Percentiles rank a stretch among this genome's conserved stretches.
phyloP scores from a whole-genome alignment of 2,797 vertebrate genomes.

The Acanthis flammea region DNA sequence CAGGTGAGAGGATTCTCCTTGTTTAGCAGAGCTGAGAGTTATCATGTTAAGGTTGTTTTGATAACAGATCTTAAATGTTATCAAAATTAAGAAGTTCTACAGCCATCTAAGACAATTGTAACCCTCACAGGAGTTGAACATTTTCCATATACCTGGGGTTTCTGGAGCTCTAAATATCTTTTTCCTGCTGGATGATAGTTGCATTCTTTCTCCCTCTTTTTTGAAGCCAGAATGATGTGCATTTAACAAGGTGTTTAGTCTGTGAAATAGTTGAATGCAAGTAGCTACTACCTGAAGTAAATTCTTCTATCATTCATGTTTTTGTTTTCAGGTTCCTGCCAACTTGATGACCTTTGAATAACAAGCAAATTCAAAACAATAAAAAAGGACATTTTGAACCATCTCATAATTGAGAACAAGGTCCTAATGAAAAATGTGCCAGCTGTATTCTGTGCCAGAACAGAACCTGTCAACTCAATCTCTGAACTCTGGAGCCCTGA shows the following conservation, averaged over 20 bases:
- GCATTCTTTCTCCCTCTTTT: background rate
- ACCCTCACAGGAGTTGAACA: background rate
- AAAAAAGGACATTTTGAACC: background rate
- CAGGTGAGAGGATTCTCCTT: background rate
- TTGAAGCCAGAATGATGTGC: background rate
- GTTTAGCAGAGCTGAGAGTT: background rate
- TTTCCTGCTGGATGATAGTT: background rate
- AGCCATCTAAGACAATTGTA: background rate
- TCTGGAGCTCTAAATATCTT: background rate
- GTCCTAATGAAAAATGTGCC: conserved; percentile 52
- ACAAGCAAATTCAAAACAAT: conserved; percentile 46
- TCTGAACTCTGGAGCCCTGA: conserved; percentile 68
- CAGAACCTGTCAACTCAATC: conserved; percentile 35
- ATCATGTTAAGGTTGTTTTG: background rate
- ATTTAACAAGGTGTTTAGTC: background rate
- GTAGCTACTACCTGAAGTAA: background rate
- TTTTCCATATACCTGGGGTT: background rate
- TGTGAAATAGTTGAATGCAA: background rate
- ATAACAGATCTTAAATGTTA: background rate
- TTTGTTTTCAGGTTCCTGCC: conserved; percentile 86
- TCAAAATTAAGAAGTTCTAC: background rate
- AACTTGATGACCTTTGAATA: conserved; percentile 99
- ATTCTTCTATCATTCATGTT: background rate
- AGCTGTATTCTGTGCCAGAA: conserved; percentile 71
- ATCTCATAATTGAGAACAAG: conserved; percentile 20